Evolutionary conservation across 1,140 invertebrate genomes (phyloP).

Genomic region (Zelostemma sp.): DNA sequence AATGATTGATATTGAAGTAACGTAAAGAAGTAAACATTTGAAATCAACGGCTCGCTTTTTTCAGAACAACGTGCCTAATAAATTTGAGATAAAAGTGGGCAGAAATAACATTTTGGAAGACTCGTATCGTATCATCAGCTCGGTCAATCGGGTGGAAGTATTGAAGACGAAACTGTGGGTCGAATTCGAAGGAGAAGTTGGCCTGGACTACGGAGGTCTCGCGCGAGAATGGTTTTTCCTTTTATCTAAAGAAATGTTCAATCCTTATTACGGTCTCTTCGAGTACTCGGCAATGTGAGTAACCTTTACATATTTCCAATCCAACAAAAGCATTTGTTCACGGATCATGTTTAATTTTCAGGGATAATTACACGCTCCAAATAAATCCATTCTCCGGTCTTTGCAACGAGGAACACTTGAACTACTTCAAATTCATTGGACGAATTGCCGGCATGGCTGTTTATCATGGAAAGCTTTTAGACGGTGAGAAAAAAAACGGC

Average conservation of each 20-base stretch:
- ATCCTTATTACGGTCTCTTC: conserved; percentile 99
- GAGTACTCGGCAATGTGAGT: conserved; percentile 94
- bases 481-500: conserved; percentile 75
- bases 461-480: conserved; percentile 97
- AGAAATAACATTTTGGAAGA: conserved; percentile 95
- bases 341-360: conserved; percentile 57
- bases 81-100: conserved; percentile 96
- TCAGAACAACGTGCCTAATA: conserved; percentile 95
- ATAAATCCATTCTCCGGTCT: conserved; percentile 98
- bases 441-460: conserved; percentile 98
- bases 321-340: too few species aligned
- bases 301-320: conserved; percentile 14
- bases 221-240: conserved; percentile 99
- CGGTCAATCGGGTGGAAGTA: conserved; percentile 86
- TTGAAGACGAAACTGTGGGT: conserved; percentile 98
- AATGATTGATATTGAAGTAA: too few species aligned
- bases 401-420: conserved; percentile 97
- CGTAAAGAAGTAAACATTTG: too few species aligned
- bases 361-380: conserved; percentile 99
- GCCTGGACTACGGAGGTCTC: conserved; percentile 97
- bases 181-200: conserved; percentile 97
- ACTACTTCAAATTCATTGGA: conserved; percentile 99
- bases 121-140: conserved; percentile 91
- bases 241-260: conserved; percentile 99
- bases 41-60: conserved; percentile 38